phyloP scores from a whole-genome alignment of 2,113 vertebrate genomes.

The Limnothrissa miodon region DNA sequence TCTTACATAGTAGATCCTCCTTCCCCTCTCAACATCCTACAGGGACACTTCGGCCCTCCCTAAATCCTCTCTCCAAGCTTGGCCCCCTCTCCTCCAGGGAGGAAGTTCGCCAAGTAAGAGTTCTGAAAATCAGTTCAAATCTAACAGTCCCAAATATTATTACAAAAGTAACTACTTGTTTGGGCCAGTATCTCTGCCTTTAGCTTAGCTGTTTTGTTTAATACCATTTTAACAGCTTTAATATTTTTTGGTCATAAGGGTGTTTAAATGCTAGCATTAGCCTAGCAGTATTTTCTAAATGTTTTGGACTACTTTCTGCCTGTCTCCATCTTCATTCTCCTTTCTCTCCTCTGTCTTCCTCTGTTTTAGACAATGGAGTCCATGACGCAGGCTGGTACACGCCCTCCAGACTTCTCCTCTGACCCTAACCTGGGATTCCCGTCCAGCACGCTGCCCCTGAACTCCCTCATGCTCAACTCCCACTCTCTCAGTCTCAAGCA shows the following conservation, averaged over 20 bases:
- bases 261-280: too few species aligned
- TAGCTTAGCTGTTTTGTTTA: too few species aligned
- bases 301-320: neutral
- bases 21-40: slow-evolving; percentile 87
- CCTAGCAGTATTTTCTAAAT: too few species aligned
- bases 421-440: slow-evolving; percentile 73
- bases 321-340: neutral
- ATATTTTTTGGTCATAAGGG: too few species aligned
- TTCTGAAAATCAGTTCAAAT: neutral
- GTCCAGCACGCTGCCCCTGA: slow-evolving; percentile 79
- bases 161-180: too few species aligned
- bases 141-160: too few species aligned
- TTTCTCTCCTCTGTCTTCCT: neutral
- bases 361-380: neutral
- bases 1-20: slow-evolving; percentile 78
- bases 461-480: slow-evolving; percentile 82
- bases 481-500: slow-evolving; percentile 89
- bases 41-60: slow-evolving; percentile 81
- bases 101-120: slow-evolving; percentile 71
- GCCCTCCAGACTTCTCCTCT: slow-evolving; percentile 73
- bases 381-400: neutral
- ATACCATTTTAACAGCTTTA: too few species aligned
- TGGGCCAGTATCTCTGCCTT: too few species aligned
- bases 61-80: slow-evolving; percentile 80
- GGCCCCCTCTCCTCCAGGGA: slow-evolving; percentile 82